Evolutionary conservation across 1,140 invertebrate species (phyloP).

Genomic region (Musca vetustissima): DNA sequence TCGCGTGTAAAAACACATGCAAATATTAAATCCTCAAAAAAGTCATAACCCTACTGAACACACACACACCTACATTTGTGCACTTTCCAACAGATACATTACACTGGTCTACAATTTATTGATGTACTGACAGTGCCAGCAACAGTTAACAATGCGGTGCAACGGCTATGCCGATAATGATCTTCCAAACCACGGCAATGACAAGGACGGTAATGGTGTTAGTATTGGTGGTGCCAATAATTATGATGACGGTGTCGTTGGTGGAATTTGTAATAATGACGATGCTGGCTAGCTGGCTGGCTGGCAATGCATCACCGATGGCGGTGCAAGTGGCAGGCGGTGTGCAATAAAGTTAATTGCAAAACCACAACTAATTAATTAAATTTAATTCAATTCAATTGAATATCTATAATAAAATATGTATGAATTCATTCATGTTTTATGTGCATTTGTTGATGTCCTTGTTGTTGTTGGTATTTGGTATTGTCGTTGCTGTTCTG

Average conservation of each 20-base stretch:
- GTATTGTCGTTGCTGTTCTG: not conserved
- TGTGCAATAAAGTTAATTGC: slow-evolving; percentile 56
- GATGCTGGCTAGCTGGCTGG: not conserved
- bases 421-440: slow-evolving; percentile 9
- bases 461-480: not conserved
- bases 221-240: not conserved
- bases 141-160: too few relatives aligned
- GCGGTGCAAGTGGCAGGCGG: slow-evolving; percentile 22
- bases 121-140: too few relatives aligned
- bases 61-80: too few relatives aligned
- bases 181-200: too few relatives aligned
- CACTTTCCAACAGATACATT: too few relatives aligned
- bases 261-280: not conserved
- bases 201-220: not conserved
- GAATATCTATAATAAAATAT: slow-evolving; percentile 24
- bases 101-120: too few relatives aligned
- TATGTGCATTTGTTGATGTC: not conserved
- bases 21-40: too few relatives aligned
- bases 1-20: too few relatives aligned
- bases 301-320: not conserved
- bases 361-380: slow-evolving; percentile 57
- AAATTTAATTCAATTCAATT: slow-evolving; percentile 44
- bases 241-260: not conserved
- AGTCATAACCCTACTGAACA: too few relatives aligned
- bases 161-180: too few relatives aligned